A percentile compares a stretch with the other conserved stretches of the same genome.
phyloP scores from a whole-genome alignment of 2,888 invertebrate genomes.

The Hermaeophaga mercurialis region DNA sequence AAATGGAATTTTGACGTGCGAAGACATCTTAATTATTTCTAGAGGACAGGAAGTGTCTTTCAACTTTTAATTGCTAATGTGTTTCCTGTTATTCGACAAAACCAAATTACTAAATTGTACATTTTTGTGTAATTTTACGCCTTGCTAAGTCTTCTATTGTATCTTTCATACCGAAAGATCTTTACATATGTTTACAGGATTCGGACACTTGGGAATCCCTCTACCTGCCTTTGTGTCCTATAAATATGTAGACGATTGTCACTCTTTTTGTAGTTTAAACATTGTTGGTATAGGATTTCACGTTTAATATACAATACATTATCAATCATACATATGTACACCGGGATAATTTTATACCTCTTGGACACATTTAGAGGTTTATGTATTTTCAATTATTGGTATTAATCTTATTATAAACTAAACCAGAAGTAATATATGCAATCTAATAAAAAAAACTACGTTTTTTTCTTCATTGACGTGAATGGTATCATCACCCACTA shows the following conservation, averaged over 20 bases:
- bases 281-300: conserved; percentile 16
- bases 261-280: background rate
- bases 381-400: too few relatives aligned
- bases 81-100: conserved; percentile 28
- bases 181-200: conserved; percentile 22
- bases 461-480: too few relatives aligned
- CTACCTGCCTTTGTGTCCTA: conserved; percentile 17
- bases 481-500: background rate
- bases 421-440: too few relatives aligned
- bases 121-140: conserved; percentile 25
- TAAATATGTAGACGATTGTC: conserved; percentile 14
- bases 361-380: too few relatives aligned
- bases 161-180: conserved; percentile 12
- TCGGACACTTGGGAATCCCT: conserved; percentile 10
- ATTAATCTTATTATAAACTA: too few relatives aligned
- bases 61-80: conserved; percentile 27
- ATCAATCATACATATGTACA: too few relatives aligned
- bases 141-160: conserved; percentile 14
- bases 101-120: conserved; percentile 17
- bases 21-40: conserved; percentile 20
- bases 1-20: conserved; percentile 18
- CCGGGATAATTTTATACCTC: too few relatives aligned
- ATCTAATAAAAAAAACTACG: too few relatives aligned
- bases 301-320: background rate
- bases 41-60: conserved; percentile 24